Conservation (phyloP, 2,113 vertebrate genomes). For the Mesitornis unicolor region DNA sequence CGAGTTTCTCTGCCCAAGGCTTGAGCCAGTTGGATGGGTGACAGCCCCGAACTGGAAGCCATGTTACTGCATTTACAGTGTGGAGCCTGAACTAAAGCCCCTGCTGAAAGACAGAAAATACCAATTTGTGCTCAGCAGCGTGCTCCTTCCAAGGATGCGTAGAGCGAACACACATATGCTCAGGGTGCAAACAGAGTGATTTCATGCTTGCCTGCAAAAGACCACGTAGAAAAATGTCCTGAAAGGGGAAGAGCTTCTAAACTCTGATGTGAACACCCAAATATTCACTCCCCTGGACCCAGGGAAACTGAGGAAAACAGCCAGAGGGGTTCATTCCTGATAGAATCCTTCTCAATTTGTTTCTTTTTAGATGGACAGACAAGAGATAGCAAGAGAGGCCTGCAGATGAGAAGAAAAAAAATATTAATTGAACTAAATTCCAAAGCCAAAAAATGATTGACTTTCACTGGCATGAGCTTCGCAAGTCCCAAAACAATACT, state of each 20-base stretch:
- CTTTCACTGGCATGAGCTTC: conserved; percentile 53
- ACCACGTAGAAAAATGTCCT: conserved; percentile 30
- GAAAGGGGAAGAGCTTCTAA: background rate
- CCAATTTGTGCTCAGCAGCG: background rate
- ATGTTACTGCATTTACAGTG: conserved; percentile 29
- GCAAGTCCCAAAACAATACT: conserved; percentile 42
- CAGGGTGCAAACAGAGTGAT: background rate
- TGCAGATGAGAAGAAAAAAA: background rate
- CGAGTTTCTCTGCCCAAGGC: background rate
- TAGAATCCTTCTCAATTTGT: background rate
- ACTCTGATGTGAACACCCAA: background rate
- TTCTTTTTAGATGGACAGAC: background rate
- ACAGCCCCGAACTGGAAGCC: conserved; percentile 48
- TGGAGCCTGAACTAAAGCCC: conserved; percentile 1
- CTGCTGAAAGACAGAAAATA: conserved; percentile 54
- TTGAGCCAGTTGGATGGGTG: conserved; percentile 52
- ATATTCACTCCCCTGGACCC: background rate
- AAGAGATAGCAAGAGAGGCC: background rate
- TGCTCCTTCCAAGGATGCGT: conserved; percentile 15
- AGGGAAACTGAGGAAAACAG: conserved; percentile 22
- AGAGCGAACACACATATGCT: conserved; percentile 11
- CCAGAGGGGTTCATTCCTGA: background rate
- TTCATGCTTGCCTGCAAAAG: conserved; percentile 31
- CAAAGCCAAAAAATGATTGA: conserved; percentile 43
- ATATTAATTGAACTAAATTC: conserved; percentile 28